Conservation (phyloP, 2,113 vertebrate genomes). For the Oxyruncus cristatus region DNA sequence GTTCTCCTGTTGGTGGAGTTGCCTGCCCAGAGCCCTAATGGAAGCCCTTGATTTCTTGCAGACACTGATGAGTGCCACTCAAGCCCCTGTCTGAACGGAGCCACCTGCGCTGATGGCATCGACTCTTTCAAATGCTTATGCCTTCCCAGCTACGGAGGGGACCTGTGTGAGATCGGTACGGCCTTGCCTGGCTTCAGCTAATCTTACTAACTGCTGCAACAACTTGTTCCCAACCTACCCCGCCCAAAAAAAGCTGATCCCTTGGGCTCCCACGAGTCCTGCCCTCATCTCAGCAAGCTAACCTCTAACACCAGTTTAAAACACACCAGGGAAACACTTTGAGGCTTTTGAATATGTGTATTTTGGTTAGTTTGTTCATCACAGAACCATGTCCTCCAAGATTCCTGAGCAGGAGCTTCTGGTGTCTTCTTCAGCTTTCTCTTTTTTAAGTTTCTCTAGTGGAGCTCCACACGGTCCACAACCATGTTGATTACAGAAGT, state of each 20-base stretch:
- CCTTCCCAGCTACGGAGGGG: slow-evolving; percentile 98
- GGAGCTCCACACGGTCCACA: neutral
- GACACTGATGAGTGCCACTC: slow-evolving; percentile 94
- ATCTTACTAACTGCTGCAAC: slow-evolving; percentile 81
- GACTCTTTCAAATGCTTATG: slow-evolving; percentile 98
- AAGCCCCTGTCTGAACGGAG: slow-evolving; percentile 97
- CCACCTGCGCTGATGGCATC: slow-evolving; percentile 91
- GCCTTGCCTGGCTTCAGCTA: slow-evolving; percentile 90
- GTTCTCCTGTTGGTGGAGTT: slow-evolving; percentile 38
- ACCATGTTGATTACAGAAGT: neutral
- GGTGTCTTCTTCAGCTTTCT: neutral
- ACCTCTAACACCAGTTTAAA: slow-evolving; percentile 40
- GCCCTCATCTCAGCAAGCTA: slow-evolving; percentile 22
- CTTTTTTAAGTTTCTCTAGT: neutral
- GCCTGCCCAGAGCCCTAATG: slow-evolving; percentile 77
- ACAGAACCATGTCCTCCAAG: neutral
- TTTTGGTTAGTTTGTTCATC: neutral
- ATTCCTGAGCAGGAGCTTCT: neutral
- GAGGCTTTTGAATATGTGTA: neutral
- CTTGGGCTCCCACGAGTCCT: neutral
- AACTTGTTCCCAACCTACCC: neutral
- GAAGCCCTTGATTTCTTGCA: slow-evolving; percentile 92
- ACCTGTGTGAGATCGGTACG: slow-evolving; percentile 95
- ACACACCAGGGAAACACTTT: neutral
- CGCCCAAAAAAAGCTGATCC: neutral